Evolutionary conservation across 2,113 vertebrate species (phyloP), one percentile per base, ranked within the genome.

Genomic region (Diphyllodes magnificus): DNA sequence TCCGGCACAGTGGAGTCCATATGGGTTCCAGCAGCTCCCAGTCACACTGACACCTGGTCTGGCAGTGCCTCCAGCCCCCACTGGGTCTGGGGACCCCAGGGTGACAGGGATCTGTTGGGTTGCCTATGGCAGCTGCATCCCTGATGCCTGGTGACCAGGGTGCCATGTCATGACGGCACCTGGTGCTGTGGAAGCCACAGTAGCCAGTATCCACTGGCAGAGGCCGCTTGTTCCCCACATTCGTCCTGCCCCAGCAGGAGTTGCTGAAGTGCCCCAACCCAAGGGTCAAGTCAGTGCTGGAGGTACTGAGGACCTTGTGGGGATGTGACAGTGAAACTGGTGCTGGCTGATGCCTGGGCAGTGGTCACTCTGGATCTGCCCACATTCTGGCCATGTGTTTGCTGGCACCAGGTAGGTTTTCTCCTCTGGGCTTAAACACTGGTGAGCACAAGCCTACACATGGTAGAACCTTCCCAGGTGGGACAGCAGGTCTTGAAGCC

Each of bases 191-290:
- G 44, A 73, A 83, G 39, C 56, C 28, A 4, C 5, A 6, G 19
- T 2, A 31, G 30, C 39, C 16, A 5, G 33, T 27, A 21, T 11
- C 2, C 0, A 2, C 27, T 54, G 57, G 30, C 71, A 63, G 49
- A 64, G 39, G 45, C 28, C 0, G 0, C 15, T 23, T 17, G 37
- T 56, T 51, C 35, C 42, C 37, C 0, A 0, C 0, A 0, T 9
- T 61, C 8, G 10, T 61, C n/a, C 50, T 73, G 45, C 24, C 47
- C 16, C 30, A 10, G 35, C 56, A 16, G 18, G 13, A 65, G 13
- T 19, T 45, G 47, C n/a, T 63, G 59, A 60, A 80, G 59, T 18
- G 14, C 27, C 28, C 21, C n/a, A 37, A 49, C 35, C 23, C 35
- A 35, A 72, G 50, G 30, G 30, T 44, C 64, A 60, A 6, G 9